These are phyloP conservation scores for Goniozus legneri DNA, from an alignment of 1,140 invertebrate species.

Conservation along the genomic window DNA sequence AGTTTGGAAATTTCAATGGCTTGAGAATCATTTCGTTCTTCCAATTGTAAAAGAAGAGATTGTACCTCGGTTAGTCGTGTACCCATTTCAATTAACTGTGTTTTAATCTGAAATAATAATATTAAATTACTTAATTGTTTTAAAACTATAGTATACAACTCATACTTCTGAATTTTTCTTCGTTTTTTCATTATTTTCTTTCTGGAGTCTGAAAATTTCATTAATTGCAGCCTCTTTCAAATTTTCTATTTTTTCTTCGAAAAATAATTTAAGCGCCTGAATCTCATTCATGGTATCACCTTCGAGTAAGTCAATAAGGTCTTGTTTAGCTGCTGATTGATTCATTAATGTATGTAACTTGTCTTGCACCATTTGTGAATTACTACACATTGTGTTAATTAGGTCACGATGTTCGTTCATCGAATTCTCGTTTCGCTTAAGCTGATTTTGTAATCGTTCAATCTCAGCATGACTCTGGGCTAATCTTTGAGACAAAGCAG, in stretches of 20 bases:
- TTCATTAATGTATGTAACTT: constrained; percentile 35
- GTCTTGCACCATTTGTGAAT: constrained; percentile 37
- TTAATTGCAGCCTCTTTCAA: constrained; percentile 28
- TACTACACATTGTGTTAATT: constrained; percentile 34
- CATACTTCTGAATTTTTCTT: constrained; percentile 34
- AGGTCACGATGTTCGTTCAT: constrained; percentile 37
- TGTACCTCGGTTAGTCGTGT: constrained; percentile 29
- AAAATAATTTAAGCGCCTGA: constrained; percentile 28
- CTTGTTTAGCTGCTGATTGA: constrained; percentile 32
- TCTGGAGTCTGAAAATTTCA: constrained; percentile 31
- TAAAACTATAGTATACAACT: no score
- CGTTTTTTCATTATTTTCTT: constrained; percentile 27
- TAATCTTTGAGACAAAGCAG: constrained; percentile 36
- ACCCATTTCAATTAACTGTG: constrained; percentile 37
- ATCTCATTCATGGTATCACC: constrained; percentile 33
- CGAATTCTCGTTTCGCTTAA: constrained; percentile 31
- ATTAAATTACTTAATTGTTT: no score
- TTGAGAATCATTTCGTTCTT: constrained; percentile 39
- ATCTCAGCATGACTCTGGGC: constrained; percentile 43
- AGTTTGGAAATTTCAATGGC: constrained; percentile 32
- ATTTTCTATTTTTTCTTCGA: constrained; percentile 37
- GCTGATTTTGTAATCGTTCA: constrained; percentile 39
- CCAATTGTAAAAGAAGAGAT: constrained; percentile 32
- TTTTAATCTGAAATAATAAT: constrained; percentile 30
- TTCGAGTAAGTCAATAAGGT: constrained; percentile 37